Percentiles rank a stretch among this genome's conserved stretches.
phyloP scores from a whole-genome alignment of 1,140 invertebrate genomes.

The Anastrepha obliqua region DNA sequence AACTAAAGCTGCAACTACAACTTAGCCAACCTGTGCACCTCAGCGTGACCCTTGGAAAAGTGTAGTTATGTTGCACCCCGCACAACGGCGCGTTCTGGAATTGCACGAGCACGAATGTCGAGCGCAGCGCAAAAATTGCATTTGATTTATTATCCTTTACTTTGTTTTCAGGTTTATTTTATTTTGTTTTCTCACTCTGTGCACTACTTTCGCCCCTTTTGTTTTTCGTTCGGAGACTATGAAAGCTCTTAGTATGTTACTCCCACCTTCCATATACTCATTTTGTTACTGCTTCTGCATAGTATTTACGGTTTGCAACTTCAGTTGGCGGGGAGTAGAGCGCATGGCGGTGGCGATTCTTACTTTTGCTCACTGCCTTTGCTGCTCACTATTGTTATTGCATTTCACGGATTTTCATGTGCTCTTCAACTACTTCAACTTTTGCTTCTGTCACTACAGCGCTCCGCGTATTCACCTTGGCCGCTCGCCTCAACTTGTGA shows the following conservation, averaged over 20 bases:
- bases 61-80: background rate
- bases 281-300: no score
- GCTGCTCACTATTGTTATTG: background rate
- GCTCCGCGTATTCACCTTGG: background rate
- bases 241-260: constrained; percentile 27
- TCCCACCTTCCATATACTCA: no score
- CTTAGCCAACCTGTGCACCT: constrained; percentile 40
- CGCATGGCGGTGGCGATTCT: background rate
- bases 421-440: constrained; percentile 8
- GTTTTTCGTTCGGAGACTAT: background rate
- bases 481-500: background rate
- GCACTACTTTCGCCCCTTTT: background rate
- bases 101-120: constrained; percentile 33
- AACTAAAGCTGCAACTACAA: background rate
- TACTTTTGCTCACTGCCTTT: constrained; percentile 3
- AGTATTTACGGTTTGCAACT: no score
- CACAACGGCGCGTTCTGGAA: background rate
- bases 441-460: background rate
- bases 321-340: no score
- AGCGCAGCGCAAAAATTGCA: constrained; percentile 50
- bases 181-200: background rate
- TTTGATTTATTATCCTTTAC: constrained; percentile 53
- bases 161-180: constrained; percentile 16
- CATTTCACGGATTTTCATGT: background rate
- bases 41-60: constrained; percentile 3